Percentiles rank a stretch among this genome's conserved stretches.
Conservation (phyloP, 2,888 invertebrate species). For the Lycia hirtaria region DNA sequence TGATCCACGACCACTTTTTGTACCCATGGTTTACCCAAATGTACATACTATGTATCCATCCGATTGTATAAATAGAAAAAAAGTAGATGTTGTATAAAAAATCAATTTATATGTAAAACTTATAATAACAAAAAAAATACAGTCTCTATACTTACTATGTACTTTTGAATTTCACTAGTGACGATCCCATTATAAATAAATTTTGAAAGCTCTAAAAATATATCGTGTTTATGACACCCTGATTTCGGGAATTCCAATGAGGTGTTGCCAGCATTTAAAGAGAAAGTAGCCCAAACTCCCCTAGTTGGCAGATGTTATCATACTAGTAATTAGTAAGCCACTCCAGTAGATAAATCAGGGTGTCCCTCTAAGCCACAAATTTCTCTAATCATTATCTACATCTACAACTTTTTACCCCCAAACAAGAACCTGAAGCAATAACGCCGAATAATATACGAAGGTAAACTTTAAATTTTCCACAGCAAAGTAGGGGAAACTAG, state of each 20-base stretch:
- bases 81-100: too few species aligned
- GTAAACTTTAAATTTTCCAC: slow-evolving; percentile 38
- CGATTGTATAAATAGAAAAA: too few species aligned
- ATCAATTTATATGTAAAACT: too few species aligned
- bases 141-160: too few species aligned
- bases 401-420: slow-evolving; percentile 30
- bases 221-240: background rate
- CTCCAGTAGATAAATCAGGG: slow-evolving; percentile 25
- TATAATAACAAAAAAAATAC: too few species aligned
- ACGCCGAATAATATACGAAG: slow-evolving; percentile 27
- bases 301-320: slow-evolving; percentile 10
- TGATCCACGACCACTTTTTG: too few species aligned
- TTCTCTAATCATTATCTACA: slow-evolving; percentile 35
- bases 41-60: too few species aligned
- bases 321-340: slow-evolving; percentile 20
- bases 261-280: background rate
- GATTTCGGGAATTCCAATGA: slow-evolving; percentile 2
- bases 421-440: slow-evolving; percentile 7
- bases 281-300: background rate
- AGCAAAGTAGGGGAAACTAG: slow-evolving; percentile 37
- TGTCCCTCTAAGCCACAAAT: slow-evolving; percentile 24
- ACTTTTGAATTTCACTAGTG: too few species aligned
- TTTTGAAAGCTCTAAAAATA: too few species aligned
- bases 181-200: too few species aligned
- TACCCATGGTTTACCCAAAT: too few species aligned